Evolutionary conservation across 2,113 vertebrate species (phyloP).

Genomic region (Saccopteryx leptura): DNA sequence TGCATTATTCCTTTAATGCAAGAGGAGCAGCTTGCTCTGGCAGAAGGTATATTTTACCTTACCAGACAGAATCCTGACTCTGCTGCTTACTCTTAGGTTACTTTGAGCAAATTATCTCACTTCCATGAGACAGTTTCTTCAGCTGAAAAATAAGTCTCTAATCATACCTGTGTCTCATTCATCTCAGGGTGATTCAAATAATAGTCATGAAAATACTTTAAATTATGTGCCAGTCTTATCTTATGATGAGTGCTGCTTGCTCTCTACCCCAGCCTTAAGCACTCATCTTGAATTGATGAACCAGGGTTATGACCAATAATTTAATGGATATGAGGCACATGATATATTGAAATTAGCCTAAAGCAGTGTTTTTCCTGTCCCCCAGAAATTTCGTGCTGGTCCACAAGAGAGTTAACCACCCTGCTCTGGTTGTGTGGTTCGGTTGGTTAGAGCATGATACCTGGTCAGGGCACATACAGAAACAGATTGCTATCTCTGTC

Average conservation of each 20-base stretch:
- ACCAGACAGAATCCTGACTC: neutral
- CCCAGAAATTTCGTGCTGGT: too few species aligned
- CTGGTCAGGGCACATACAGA: too few species aligned
- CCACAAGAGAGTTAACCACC: too few species aligned
- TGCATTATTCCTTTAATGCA: neutral
- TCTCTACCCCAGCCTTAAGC: neutral
- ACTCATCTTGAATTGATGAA: neutral
- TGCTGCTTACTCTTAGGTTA: slow-evolving; percentile 1
- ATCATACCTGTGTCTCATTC: neutral
- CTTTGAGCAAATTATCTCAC: slow-evolving; percentile 24
- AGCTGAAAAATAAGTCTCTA: slow-evolving; percentile 13
- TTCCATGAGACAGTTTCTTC: slow-evolving; percentile 24
- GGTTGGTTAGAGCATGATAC: too few species aligned
- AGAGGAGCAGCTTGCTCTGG: neutral
- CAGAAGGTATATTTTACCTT: neutral
- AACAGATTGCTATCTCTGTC: too few species aligned
- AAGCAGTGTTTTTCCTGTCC: neutral
- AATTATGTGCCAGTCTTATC: neutral
- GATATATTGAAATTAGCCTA: neutral
- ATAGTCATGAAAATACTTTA: slow-evolving; percentile 11
- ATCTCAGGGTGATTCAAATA: neutral
- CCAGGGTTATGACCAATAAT: slow-evolving; percentile 22
- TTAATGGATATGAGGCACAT: neutral
- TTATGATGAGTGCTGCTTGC: neutral
- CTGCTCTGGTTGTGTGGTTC: too few species aligned